Percentiles rank a stretch among this genome's conserved stretches.
Conservation (phyloP, 2,797 vertebrate species). For the Psittacula derbiana region DNA sequence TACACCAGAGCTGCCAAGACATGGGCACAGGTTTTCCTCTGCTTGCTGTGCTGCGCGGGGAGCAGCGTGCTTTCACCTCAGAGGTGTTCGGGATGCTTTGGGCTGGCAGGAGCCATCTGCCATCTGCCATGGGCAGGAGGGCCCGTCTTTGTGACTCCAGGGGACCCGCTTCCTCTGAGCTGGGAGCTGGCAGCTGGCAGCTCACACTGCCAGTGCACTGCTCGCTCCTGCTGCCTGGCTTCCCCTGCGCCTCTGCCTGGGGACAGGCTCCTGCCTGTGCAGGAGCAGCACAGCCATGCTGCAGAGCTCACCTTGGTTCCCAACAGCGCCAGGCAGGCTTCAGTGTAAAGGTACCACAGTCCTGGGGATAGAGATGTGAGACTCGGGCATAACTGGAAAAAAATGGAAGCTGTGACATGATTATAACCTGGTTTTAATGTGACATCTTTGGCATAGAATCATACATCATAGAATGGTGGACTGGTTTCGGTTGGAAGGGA, state of each 20-base stretch:
- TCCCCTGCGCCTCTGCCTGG: accelerated
- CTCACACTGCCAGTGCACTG: background rate
- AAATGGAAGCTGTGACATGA: background rate
- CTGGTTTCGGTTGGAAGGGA: background rate
- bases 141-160: accelerated
- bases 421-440: background rate
- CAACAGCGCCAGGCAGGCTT: background rate
- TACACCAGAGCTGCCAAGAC: accelerated
- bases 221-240: background rate
- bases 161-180: background rate
- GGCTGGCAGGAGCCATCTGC: background rate
- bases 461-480: background rate
- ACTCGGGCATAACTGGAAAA: background rate
- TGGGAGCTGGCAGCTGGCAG: background rate
- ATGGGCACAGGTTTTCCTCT: background rate
- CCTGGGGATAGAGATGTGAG: background rate
- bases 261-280: accelerated
- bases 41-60: background rate
- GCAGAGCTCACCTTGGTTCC: background rate
- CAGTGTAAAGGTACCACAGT: background rate
- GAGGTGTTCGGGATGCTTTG: background rate
- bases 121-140: background rate
- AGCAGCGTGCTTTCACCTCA: background rate
- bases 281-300: accelerated
- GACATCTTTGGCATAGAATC: background rate